Evolutionary conservation across 2,888 invertebrate species (phyloP), one percentile per base, ranked within the genome.

Genomic region (Macropis europaea): DNA sequence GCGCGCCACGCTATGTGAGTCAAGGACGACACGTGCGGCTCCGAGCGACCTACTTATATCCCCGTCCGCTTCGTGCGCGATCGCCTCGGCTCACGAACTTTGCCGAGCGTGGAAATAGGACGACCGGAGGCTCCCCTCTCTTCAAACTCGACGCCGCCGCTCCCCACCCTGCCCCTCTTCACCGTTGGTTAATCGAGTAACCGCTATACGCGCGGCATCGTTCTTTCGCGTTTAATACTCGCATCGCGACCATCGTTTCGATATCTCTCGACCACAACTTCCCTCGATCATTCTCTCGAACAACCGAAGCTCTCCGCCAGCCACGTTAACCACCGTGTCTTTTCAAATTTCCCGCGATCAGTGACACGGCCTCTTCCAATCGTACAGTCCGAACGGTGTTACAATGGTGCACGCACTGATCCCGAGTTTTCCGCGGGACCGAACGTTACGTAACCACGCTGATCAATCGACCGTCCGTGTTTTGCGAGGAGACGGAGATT

Each of bases 1-100:
- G 89, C 89, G 89, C 88, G 82, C 79, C 82, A 70, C 76, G 77
- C 86, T 88, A 89, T 90, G 89, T 90, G 88, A 90, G 90, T 90
- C 89, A 90, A 90, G 90, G 89, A 89, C 90, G 89, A 89, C 90
- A 90, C 90, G 90, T 90, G 90, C 90, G 88, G 87, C 88, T 87
- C 86, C 78, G 84, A 86, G 80, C 90, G 90, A 90, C 90, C 90
- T 89, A 89, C 90, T 88, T 89, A 87, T 86, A 88, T 87, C 83
- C 85, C 84, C 82, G 80, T 82, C n/a, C 57, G 82, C 85, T 88
- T 89, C 88, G 88, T 85, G 79, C 79, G 60, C 82, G 82, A 85
- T 88, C 86, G 88, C 77, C 67, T 69, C 67, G 69, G 63, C 43
- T 64, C 60, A 84, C 90, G 89, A 88, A 85, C 79, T 70, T 85